phyloP scores from a whole-genome alignment of 2,113 vertebrate species.

The Bubalus kerabau region DNA sequence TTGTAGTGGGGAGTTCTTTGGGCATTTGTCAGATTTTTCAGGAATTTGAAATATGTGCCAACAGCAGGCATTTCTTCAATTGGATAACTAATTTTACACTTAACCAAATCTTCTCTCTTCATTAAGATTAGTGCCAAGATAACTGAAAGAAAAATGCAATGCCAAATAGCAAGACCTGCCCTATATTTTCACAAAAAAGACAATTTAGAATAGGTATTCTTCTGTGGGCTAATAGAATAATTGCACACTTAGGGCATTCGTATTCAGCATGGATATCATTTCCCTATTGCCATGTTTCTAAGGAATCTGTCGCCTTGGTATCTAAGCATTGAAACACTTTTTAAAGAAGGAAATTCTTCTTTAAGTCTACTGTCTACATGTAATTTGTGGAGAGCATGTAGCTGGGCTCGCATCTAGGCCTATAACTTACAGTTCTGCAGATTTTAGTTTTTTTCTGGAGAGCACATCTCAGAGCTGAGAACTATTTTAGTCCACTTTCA shows the following conservation, averaged over 20 bases:
- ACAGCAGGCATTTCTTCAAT: background rate
- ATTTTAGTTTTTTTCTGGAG: background rate
- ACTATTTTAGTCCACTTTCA: background rate
- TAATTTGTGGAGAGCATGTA: background rate
- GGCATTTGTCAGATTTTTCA: background rate
- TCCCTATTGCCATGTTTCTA: background rate
- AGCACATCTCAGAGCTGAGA: constrained; percentile 10
- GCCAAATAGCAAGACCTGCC: background rate
- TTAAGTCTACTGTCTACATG: background rate
- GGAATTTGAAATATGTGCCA: background rate
- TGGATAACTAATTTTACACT: background rate
- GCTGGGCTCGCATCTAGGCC: background rate
- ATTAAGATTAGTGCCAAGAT: background rate
- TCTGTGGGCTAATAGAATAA: background rate
- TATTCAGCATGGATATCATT: background rate
- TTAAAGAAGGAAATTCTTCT: background rate
- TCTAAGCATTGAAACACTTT: background rate
- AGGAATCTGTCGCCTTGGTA: background rate
- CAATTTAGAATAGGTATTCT: background rate
- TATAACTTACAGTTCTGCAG: background rate
- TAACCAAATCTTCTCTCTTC: constrained; percentile 14
- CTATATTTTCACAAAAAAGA: constrained; percentile 34
- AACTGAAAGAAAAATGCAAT: constrained; percentile 10
- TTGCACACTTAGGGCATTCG: background rate
- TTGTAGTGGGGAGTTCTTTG: background rate